Conservation (phyloP, 53 echinoderm and acorn worm genomes). For the Zoroaster sp. region DNA sequence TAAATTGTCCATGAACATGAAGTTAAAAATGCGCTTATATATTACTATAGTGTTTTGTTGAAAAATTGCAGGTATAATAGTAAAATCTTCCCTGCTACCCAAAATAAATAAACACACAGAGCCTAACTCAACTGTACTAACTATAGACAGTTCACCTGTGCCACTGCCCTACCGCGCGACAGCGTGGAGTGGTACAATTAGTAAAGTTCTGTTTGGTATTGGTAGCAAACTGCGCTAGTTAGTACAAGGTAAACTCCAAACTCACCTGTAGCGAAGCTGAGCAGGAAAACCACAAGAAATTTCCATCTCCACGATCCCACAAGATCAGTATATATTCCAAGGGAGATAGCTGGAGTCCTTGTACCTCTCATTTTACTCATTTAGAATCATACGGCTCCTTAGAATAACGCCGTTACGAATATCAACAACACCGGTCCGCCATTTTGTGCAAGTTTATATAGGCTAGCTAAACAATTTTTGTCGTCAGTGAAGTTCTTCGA, state of each 20-base stretch:
- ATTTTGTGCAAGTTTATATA: not conserved
- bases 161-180: too few species aligned
- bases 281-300: not conserved
- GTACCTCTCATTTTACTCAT: not conserved
- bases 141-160: too few species aligned
- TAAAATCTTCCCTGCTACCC: too few species aligned
- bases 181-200: too few species aligned
- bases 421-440: constrained; percentile 18
- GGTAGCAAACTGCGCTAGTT: not conserved
- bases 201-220: too few species aligned
- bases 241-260: not conserved
- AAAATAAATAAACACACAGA: too few species aligned
- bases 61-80: too few species aligned
- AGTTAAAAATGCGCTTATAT: too few species aligned
- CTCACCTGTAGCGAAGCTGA: constrained; percentile 39
- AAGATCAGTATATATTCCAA: not conserved
- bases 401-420: not conserved
- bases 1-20: too few species aligned
- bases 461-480: not conserved
- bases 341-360: not conserved
- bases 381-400: too few species aligned
- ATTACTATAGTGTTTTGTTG: too few species aligned
- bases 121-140: too few species aligned
- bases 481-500: not conserved
- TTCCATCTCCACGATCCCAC: not conserved